Percentiles rank a stretch among this genome's conserved stretches.
phyloP scores from a whole-genome alignment of 2,113 vertebrate species.

The Notechis scutatus region DNA sequence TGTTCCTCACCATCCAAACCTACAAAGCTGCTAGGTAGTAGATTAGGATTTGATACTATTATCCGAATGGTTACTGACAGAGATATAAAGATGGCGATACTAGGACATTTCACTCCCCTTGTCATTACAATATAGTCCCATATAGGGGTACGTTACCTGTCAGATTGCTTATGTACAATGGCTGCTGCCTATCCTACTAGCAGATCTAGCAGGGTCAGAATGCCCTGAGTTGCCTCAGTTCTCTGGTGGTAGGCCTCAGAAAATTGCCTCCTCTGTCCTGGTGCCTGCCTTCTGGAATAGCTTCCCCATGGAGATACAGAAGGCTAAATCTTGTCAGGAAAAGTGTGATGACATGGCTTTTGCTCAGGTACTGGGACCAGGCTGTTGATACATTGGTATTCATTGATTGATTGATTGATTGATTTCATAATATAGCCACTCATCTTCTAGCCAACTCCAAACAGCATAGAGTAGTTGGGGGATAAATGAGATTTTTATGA shows the following conservation, averaged over 20 bases:
- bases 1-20: background rate
- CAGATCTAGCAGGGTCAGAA: too few species aligned
- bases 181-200: too few species aligned
- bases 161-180: background rate
- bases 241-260: background rate
- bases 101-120: background rate
- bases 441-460: background rate
- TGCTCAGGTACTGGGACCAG: too few species aligned
- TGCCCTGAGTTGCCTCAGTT: too few species aligned
- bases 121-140: background rate
- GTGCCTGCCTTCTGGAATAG: background rate
- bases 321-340: background rate
- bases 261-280: background rate
- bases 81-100: background rate
- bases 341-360: background rate
- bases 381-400: background rate
- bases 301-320: background rate
- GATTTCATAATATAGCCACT: too few species aligned
- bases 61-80: background rate
- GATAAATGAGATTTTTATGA: background rate
- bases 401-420: too few species aligned
- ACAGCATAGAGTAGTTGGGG: background rate
- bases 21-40: background rate
- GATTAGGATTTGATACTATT: background rate
- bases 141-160: background rate